Evolutionary conservation across 1,140 invertebrate genomes (phyloP), one percentile per base, ranked within the genome.

Genomic region (Nebria ingens): DNA sequence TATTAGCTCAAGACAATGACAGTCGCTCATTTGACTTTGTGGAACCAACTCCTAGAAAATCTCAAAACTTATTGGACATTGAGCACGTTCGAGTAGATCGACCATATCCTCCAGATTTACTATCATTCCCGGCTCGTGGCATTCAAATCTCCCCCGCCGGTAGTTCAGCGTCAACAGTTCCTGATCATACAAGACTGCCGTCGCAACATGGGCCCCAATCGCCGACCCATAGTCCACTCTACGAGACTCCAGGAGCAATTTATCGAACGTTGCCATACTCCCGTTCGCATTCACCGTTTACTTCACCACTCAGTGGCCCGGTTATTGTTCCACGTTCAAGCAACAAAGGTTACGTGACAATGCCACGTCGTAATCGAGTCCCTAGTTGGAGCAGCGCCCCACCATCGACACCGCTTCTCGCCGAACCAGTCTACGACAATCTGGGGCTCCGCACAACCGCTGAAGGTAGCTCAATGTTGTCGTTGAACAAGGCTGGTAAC

Each of bases 381-480:
- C 86, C 87, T 0, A 89, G 87, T 56, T 91, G 89, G 86, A 85
- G 85, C 52, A 76, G 75, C 58, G 63, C 73, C 1, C 76, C 79
- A 62, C 67, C 68, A 6, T 61, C 67, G 3, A 21, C 15, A 11
- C 61, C 64, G 2, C 64, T 70, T 21, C 73, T 78, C 17, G 71
- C 77, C 19, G 87, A 91, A 64, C 87, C 87, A 0, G 79, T 90
- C 2, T 92, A 92, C 64, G 89, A 92, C 64, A 91, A 91, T 64
- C 70, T 92, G 12, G 90, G 89, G 0, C 70, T 84, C 1, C 75
- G 89, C 50, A 90, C 86, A 1, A 91, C 89, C n/a, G 89, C 86
- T 0, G 85, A 89, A 58, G 89, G 89, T 4, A 89, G 86, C 60
- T 91, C 87, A 0, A 81, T 81, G 1, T 69, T 87, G 2, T 89